Conservation (phyloP, 2,888 invertebrate species). For the Dione juno region DNA sequence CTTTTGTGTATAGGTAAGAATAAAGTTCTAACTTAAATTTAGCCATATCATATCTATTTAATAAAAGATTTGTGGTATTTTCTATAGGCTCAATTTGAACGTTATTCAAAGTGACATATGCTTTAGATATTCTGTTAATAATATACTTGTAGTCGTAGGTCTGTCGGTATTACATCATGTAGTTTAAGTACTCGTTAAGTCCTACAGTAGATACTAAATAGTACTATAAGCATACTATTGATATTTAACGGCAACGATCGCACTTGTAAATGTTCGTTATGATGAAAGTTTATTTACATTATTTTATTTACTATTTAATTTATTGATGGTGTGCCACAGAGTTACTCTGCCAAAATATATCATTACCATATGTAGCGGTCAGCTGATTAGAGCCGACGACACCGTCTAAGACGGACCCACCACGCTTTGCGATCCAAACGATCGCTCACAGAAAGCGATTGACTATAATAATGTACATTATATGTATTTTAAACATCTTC, state of each 20-base stretch:
- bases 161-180: conserved; percentile 80
- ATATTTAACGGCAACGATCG: conserved; percentile 81
- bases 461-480: conserved; percentile 58
- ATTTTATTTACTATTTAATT: conserved; percentile 82
- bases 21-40: conserved; percentile 84
- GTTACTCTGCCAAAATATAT: conserved; percentile 84
- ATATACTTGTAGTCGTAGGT: conserved; percentile 82
- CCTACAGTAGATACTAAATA: conserved; percentile 63
- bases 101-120: conserved; percentile 84
- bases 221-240: conserved; percentile 76
- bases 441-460: conserved; percentile 59
- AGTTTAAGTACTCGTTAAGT: conserved; percentile 74
- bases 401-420: conserved; percentile 40
- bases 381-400: conserved; percentile 48
- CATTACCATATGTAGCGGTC: conserved; percentile 75
- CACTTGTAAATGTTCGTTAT: conserved; percentile 80
- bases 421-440: conserved; percentile 45
- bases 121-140: conserved; percentile 84
- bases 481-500: conserved; percentile 78
- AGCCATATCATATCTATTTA: conserved; percentile 85
- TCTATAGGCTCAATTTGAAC: conserved; percentile 84
- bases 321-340: conserved; percentile 84
- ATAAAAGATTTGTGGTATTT: conserved; percentile 84
- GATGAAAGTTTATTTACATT: conserved; percentile 81
- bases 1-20: conserved; percentile 83